Conservation (phyloP, 2,888 invertebrate genomes). For the Cerastoderma edule region DNA sequence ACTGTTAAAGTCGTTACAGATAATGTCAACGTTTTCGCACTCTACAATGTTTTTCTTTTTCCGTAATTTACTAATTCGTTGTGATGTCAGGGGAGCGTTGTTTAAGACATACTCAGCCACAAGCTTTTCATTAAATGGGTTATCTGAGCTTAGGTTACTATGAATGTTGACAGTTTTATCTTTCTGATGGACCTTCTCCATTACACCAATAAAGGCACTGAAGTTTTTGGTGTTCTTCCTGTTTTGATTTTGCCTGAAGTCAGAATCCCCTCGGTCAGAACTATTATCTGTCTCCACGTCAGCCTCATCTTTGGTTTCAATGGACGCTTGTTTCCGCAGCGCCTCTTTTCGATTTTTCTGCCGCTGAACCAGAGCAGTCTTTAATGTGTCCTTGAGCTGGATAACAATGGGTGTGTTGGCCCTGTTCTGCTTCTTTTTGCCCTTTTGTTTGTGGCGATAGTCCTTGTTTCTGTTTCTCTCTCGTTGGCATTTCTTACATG, state of each 20-base stretch:
- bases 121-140: slow-evolving; percentile 58
- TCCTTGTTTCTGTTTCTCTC: slow-evolving; percentile 68
- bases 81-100: slow-evolving; percentile 67
- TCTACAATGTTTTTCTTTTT: slow-evolving; percentile 75
- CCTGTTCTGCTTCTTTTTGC: slow-evolving; percentile 64
- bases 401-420: slow-evolving; percentile 79
- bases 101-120: slow-evolving; percentile 74
- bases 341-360: slow-evolving; percentile 65
- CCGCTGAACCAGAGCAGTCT: slow-evolving; percentile 71
- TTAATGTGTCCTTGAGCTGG: slow-evolving; percentile 76
- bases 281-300: slow-evolving; percentile 59
- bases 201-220: slow-evolving; percentile 79
- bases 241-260: slow-evolving; percentile 48
- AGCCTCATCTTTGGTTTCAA: slow-evolving; percentile 49
- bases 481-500: slow-evolving; percentile 79
- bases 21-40: slow-evolving; percentile 80
- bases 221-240: slow-evolving; percentile 80
- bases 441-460: slow-evolving; percentile 43
- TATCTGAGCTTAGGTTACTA: slow-evolving; percentile 47
- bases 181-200: slow-evolving; percentile 80
- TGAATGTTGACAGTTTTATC: slow-evolving; percentile 66
- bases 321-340: slow-evolving; percentile 54
- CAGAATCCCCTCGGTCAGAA: slow-evolving; percentile 50
- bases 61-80: slow-evolving; percentile 43
- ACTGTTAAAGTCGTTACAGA: slow-evolving; percentile 80